phyloP scores from a whole-genome alignment of 2,113 vertebrate genomes.

The Galeopterus variegatus region DNA sequence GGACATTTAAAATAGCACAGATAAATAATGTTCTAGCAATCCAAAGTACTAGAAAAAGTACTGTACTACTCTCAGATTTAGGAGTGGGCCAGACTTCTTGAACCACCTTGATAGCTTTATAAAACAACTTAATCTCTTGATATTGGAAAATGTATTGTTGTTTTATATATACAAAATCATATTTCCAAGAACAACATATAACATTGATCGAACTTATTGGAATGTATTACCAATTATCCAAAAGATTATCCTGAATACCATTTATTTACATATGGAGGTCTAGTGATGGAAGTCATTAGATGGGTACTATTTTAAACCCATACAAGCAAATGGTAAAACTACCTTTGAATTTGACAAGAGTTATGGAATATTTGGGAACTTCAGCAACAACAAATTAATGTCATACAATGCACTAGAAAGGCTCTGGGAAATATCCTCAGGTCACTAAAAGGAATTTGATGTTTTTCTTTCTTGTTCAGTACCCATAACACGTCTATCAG shows the following conservation, averaged over 20 bases:
- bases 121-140: conserved; percentile 19
- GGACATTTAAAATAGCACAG: neutral
- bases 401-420: neutral
- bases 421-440: conserved; percentile 28
- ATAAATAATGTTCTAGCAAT: neutral
- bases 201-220: neutral
- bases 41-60: neutral
- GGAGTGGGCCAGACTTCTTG: neutral
- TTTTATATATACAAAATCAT: conserved; percentile 24
- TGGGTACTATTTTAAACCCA: neutral
- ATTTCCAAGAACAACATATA: conserved; percentile 23
- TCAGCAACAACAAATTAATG: neutral
- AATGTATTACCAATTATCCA: neutral
- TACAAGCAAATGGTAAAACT: conserved; percentile 34
- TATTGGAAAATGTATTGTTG: conserved; percentile 39
- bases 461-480: conserved; percentile 52
- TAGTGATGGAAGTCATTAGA: conserved; percentile 25
- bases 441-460: conserved; percentile 18
- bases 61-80: neutral
- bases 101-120: conserved; percentile 37
- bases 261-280: neutral
- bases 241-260: neutral
- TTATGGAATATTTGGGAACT: neutral
- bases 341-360: neutral
- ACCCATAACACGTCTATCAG: neutral